These are phyloP conservation scores for Girardia tigrina DNA, from an alignment of 2,888 invertebrate genomes.

Conservation along the genomic window DNA sequence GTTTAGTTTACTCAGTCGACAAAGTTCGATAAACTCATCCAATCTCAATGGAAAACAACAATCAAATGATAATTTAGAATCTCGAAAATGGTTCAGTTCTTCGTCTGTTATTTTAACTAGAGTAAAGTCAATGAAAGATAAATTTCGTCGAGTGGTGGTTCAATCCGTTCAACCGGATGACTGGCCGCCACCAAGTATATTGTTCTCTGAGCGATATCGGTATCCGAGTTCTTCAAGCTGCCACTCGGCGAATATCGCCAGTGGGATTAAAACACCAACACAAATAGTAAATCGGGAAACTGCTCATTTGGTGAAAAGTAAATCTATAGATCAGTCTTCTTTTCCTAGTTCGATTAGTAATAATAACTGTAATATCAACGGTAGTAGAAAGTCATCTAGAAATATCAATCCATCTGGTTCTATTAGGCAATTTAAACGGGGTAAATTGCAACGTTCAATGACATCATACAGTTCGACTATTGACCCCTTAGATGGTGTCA, in stretches of 20 bases:
- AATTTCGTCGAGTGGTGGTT: slow-evolving; percentile 27
- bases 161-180: slow-evolving; percentile 31
- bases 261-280: neutral
- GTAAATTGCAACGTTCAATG: neutral
- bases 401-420: neutral
- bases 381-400: neutral
- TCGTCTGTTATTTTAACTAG: neutral
- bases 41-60: neutral
- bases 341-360: neutral
- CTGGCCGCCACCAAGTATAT: slow-evolving; percentile 30
- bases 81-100: neutral
- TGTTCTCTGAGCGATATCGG: slow-evolving; percentile 14
- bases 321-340: neutral
- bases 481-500: neutral
- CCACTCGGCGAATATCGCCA: neutral
- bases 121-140: slow-evolving; percentile 27
- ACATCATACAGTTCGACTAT: neutral
- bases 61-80: neutral
- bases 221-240: neutral
- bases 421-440: neutral
- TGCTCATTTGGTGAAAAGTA: neutral
- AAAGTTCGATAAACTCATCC: neutral
- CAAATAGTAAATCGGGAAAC: neutral
- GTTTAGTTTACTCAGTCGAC: neutral
- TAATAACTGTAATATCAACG: no score